Percentiles rank a stretch among this genome's conserved stretches.
Conservation (phyloP, 2,888 invertebrate species). For the Leptinotarsa tumamoca region DNA sequence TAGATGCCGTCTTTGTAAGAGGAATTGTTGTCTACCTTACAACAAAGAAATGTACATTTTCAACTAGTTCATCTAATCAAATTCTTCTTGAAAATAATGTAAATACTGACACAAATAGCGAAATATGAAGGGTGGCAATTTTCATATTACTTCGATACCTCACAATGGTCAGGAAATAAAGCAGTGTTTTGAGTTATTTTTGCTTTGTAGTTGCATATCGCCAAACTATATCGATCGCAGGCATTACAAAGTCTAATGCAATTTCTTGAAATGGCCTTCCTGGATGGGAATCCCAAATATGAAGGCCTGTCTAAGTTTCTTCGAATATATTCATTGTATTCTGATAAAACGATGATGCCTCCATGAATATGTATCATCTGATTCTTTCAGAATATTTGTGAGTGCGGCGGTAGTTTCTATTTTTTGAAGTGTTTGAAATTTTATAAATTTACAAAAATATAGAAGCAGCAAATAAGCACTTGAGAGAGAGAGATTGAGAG, state of each 20-base stretch:
- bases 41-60: no score
- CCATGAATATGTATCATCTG: background rate
- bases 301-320: conserved; percentile 2
- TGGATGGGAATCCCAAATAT: conserved; percentile 8
- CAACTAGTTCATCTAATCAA: no score
- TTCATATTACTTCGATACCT: background rate
- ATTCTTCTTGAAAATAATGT: no score
- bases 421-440: no score
- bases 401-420: background rate
- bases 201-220: background rate
- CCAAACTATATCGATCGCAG: conserved; percentile 4
- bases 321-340: conserved; percentile 3
- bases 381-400: background rate
- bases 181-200: background rate
- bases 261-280: conserved; percentile 25
- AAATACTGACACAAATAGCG: no score
- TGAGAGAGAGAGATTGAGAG: no score
- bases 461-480: no score
- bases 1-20: no score
- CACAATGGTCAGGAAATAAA: background rate
- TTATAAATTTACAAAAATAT: no score
- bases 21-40: no score
- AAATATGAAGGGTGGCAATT: background rate
- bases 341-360: conserved; percentile 6
- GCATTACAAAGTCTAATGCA: conserved; percentile 40